These are phyloP conservation scores for Pachypanchax playfairii DNA, from an alignment of 2,113 vertebrate genomes.

Conservation along the genomic window DNA sequence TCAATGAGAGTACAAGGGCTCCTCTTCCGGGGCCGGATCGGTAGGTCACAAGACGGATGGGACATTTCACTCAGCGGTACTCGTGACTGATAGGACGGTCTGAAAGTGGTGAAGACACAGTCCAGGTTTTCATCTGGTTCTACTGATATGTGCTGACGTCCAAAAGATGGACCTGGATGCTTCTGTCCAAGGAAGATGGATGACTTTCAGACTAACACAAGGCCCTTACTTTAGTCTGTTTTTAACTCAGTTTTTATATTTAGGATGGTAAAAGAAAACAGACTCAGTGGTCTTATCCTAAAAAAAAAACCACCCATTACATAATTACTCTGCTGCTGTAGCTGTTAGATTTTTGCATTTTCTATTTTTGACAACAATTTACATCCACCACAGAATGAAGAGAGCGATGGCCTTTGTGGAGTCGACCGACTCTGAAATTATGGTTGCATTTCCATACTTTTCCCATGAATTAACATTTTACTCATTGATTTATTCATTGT, in stretches of 20 bases:
- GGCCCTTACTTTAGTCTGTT: conserved; percentile 10
- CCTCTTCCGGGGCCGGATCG: conserved; percentile 11
- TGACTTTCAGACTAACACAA: not conserved
- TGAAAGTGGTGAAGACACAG: conserved; percentile 34
- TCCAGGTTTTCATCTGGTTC: conserved; percentile 43
- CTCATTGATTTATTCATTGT: conserved; percentile 74
- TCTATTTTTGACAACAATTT: conserved; percentile 36
- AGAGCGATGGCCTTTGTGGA: conserved; percentile 48
- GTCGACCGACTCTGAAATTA: conserved; percentile 43
- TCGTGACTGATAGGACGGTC: conserved; percentile 14
- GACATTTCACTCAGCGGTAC: conserved; percentile 39
- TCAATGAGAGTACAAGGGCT: conserved; percentile 34
- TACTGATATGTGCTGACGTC: conserved; percentile 7
- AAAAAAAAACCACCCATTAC: conserved; percentile 13
- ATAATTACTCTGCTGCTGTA: conserved; percentile 4
- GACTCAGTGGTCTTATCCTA: conserved; percentile 2
- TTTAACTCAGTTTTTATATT: conserved; percentile 32
- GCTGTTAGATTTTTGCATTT: conserved; percentile 13
- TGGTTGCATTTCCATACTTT: conserved; percentile 52
- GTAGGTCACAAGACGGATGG: conserved; percentile 21
- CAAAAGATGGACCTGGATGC: conserved; percentile 5
- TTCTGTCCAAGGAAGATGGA: conserved; percentile 10
- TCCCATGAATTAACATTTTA: conserved; percentile 60
- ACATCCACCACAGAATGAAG: conserved; percentile 16
- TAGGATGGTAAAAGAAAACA: conserved; percentile 3